Evolutionary conservation across 2,888 invertebrate species (phyloP), one percentile per base, ranked within the genome.

Genomic region (Brenthis daphne): DNA sequence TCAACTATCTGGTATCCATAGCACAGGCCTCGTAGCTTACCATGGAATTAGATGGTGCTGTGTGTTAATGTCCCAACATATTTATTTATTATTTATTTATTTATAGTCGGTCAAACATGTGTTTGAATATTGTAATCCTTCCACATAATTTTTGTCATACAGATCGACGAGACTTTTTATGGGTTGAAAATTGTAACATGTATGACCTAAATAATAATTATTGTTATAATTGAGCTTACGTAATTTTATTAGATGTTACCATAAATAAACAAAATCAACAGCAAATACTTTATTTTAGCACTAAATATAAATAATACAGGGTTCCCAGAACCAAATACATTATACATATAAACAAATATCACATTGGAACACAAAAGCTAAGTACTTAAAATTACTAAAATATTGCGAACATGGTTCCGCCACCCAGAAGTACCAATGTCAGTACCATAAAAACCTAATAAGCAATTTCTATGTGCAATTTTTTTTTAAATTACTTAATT

Each of bases 241-340:
- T 37, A 24, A 53, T 3, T 43, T n/a, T 5, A 57, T 37, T 16
- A 14, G 58, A 37, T 43, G n/a, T 54, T 29, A 29, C 29, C 29
- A 70, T 74, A 73, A 79, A 76, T 75, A 76, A 77, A 77, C 76
- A 56, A 57, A 64, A 57, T 57, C 58, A 56, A 80, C 75, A 76
- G 77, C 74, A 81, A 82, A 83, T 66, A 80, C 80, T 85, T 83
- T 85, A 84, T 84, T 84, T 78, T 76, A 82, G 82, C 76, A 76
- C 73, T 79, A 80, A 81, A 78, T 84, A 29, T 51, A 69, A 67
- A 85, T 84, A 82, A 80, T 78, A 77, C 72, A 73, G 69, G 81
- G 83, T 79, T 86, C 82, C 80, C 77, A 75, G 80, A 85, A 83
- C 83, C 83, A 74, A 76, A 75, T 68, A 29, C 16, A 29, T 33